Base-by-base conservation (phyloP, 2,888 invertebrate genomes). In the Entomobrya proxima region DNA sequence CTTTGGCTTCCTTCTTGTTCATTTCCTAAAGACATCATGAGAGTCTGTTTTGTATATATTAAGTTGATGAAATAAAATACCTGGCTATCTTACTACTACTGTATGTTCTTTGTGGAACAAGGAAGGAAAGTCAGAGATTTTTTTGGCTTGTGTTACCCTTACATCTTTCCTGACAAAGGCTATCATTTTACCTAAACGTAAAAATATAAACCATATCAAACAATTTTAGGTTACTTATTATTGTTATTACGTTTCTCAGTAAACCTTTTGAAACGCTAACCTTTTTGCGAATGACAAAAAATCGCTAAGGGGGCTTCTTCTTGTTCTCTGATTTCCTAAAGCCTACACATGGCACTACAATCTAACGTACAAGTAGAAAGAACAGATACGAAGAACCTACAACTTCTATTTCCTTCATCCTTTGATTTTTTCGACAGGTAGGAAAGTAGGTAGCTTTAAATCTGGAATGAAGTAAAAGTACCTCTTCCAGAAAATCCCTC, bases 221-320 rank as follows among this genome's bases (percentile, higher is more conserved):
- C 67, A 40, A 40, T 18, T 64, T 27, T n/a, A n/a, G n/a, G n/a
- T 11, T 55, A 58, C 55, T n/a, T 64, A 72, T 47, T 50, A 50
- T 27, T 72, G 7, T 44, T 72, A 27, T 72, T 47, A 13, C n/a
- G 9, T 44, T 44, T 13, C 44, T 44, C 44, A 44, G 15, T 18
- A 67, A 37, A 21, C 21, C 44, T 27, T 44, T 13, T 44, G 21
- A 9, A 6, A 18, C n/a, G 9, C 64, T 18, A 64, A 18, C 64
- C 64, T 44, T 47, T 47, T 50, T 47, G 47, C 72, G 47, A 72
- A 72, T 72, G 72, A 72, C 72, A 72, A 72, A 72, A 40, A n/a
- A 64, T 0, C 30, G 72, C 72, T 72, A 30, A 47, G 50, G 72
- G 72, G 72, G n/a, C n/a, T n/a, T n/a, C 72, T 67, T 5, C 61